Base-by-base conservation (phyloP, 1,140 invertebrate species). In the Teleopsis dalmanni region DNA sequence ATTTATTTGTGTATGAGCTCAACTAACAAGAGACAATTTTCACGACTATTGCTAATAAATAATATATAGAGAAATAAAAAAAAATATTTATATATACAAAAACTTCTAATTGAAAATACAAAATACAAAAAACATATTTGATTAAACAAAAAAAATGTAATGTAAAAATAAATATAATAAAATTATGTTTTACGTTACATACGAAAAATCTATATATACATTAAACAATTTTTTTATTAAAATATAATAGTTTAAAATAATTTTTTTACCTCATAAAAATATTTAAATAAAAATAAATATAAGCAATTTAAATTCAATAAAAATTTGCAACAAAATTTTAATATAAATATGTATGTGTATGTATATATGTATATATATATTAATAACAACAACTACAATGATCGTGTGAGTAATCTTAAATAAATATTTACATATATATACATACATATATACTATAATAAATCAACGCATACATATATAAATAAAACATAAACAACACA, bases 181-280 rank as follows among this genome's bases (percentile, higher is more conserved):
- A n/a, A n/a, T n/a, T n/a, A n/a, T n/a, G n/a, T n/a, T n/a, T n/a
- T n/a, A n/a, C n/a, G n/a, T n/a, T n/a, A n/a, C n/a, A n/a, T n/a
- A n/a, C n/a, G n/a, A n/a, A n/a, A n/a, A n/a, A n/a, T n/a, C n/a
- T n/a, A n/a, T n/a, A n/a, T n/a, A n/a, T n/a, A n/a, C 14, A 22
- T 29, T 43, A 16, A 42, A 26, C 14, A n/a, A 11, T 43, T 43
- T 43, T 43, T 18, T 7, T 29, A 29, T 6, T 29, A 41, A 43
- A 43, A 16, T 43, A 31, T n/a, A n/a, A n/a, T n/a, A n/a, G n/a
- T n/a, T n/a, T n/a, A n/a, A n/a, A 43, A 21, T 43, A 29, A 29
- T 43, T 43, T 43, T 29, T 43, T 43, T 43, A 43, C 25, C 25
- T 43, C 41, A 43, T 29, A 6, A 43, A 19, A 43, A 25, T 43